Base-by-base conservation (phyloP, 2,113 vertebrate species). In the Cyprinodon variegatus region DNA sequence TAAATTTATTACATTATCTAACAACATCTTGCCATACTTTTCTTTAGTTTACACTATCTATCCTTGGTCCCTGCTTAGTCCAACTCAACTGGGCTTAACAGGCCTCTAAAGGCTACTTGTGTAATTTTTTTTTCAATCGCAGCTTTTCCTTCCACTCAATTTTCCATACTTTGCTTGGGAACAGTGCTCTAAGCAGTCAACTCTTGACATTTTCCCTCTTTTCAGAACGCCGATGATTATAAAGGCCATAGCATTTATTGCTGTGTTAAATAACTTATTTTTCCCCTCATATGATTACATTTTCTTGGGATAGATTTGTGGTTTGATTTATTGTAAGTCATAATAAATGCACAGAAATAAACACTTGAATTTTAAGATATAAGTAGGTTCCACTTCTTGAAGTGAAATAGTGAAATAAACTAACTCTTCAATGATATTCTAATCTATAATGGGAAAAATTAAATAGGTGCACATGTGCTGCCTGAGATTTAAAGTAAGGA, bases 401-500 rank as follows among this genome's bases (percentile, higher is more conserved):
- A n/a, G 3, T 57, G 50, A 57, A 57, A n/a, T 20, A 53, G 50
- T n/a, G 50, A 53, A 53, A n/a, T 14, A 57, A n/a, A 57, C 20
- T 20, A 8, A n/a, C 50, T 57, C 17, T 57, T 57, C 50, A 57
- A 57, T 57, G 50, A 57, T 57, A 57, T 57, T n/a, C 17, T n/a
- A 57, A 57, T 57, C 9, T 57, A 57, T 20, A 76, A 15, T 70
- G 50, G 57, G 17, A n/a, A 57, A 53, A 22, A 37, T 20, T 15
- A 57, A 46, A 45, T 40, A 57, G 78, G 74, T 85, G 76, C 72
- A 90, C 78, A 80, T 79, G 83, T 82, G 75, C 64, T 64, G 63
- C 73, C 72, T 65, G 73, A 81, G 50, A 66, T 22, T 61, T 37
- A 53, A 53, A 63, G 4, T 40, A 12, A 22, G 74, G 63, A 29